Percentiles rank a stretch among this genome's conserved stretches.
Evolutionary conservation across 2,888 invertebrate genomes (phyloP).

Genomic region (Sisyra terminalis): DNA sequence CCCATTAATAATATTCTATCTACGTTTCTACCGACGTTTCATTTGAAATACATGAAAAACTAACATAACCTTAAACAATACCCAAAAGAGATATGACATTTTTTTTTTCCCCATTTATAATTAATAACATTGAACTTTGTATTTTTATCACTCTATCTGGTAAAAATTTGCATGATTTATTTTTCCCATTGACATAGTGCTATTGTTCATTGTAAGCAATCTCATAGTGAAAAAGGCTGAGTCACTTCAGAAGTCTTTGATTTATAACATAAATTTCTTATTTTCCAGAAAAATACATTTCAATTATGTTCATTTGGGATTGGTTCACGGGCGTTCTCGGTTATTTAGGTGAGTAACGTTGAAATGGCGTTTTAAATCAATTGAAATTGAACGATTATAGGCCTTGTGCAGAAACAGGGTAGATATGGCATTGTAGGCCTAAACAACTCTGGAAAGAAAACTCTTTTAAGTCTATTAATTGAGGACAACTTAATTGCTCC

Average conservation of each 20-base stretch:
- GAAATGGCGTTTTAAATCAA: constrained; percentile 10
- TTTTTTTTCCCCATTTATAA: neutral
- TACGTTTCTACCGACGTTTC: no score
- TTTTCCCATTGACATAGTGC: neutral
- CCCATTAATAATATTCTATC: no score
- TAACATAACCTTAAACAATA: no score
- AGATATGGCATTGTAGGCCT: constrained; percentile 26
- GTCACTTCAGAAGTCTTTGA: neutral
- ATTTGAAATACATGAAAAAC: no score
- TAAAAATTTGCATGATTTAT: neutral
- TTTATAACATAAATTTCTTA: neutral
- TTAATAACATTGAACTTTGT: constrained; percentile 2
- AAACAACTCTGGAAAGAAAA: constrained; percentile 25
- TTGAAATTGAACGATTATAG: neutral
- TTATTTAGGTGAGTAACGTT: constrained; percentile 62
- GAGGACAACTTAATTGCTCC: constrained; percentile 26
- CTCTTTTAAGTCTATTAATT: constrained; percentile 23
- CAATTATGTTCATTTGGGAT: constrained; percentile 82
- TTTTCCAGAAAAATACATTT: neutral
- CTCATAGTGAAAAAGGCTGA: neutral
- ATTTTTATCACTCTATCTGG: neutral
- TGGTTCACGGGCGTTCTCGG: constrained; percentile 90
- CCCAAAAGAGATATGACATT: neutral
- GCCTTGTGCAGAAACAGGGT: constrained; percentile 17
- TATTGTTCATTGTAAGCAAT: no score